Evolutionary conservation across 2,888 invertebrate genomes (phyloP).

Genomic region (Gastracanthus pulcherrimus): DNA sequence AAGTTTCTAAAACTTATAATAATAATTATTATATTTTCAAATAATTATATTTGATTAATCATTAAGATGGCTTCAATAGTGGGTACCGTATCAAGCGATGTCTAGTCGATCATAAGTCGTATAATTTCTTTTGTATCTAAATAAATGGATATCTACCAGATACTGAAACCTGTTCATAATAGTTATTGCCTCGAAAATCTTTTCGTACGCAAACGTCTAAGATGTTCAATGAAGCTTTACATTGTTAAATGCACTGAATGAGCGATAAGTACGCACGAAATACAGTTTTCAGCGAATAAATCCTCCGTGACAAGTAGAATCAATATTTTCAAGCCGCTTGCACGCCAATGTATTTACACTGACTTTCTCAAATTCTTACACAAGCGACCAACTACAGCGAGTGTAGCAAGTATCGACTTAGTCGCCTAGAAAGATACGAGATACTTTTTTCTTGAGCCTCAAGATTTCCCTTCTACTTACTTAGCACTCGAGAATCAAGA

Average conservation of each 20-base stretch:
- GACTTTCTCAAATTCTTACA: conserved; percentile 13
- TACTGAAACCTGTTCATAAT: background rate
- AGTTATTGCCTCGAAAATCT: background rate
- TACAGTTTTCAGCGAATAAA: background rate
- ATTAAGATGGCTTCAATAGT: too few species aligned
- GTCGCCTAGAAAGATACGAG: background rate
- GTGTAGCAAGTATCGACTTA: background rate
- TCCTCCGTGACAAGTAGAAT: conserved; percentile 20
- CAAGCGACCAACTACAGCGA: background rate
- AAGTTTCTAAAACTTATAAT: too few species aligned
- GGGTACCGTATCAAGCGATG: too few species aligned
- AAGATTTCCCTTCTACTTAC: too few species aligned
- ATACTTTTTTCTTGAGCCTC: background rate
- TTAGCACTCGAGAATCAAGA: background rate
- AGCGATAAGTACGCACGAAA: background rate
- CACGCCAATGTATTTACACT: background rate
- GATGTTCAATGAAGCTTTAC: background rate
- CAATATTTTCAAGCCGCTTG: conserved; percentile 39
- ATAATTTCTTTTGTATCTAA: too few species aligned
- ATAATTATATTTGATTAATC: too few species aligned
- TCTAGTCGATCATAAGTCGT: too few species aligned
- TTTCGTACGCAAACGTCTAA: background rate
- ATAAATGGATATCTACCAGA: background rate
- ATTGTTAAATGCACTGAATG: conserved; percentile 22
- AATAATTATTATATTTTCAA: too few species aligned